phyloP scores from a whole-genome alignment of 2,888 invertebrate genomes.

The Caradrina clavipalpis region DNA sequence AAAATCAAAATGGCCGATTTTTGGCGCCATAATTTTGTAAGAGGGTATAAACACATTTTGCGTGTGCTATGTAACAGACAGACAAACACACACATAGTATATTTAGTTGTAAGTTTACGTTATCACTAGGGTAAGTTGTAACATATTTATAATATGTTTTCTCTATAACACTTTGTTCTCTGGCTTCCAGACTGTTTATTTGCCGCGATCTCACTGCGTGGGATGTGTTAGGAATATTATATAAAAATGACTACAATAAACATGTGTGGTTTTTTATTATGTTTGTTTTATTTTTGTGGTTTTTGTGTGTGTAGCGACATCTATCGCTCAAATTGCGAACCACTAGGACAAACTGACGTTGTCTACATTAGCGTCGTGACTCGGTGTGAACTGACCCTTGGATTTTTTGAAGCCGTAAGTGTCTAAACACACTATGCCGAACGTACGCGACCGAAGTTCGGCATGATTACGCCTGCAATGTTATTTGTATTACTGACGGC shows the following conservation, averaged over 20 bases:
- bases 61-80: conserved; percentile 2
- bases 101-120: conserved; percentile 60
- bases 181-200: conserved; percentile 73
- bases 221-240: conserved; percentile 69
- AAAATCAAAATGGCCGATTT: background rate
- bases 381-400: too few relatives aligned
- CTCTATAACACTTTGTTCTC: conserved; percentile 46
- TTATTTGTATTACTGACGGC: too few relatives aligned
- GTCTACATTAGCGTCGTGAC: too few relatives aligned
- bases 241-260: conserved; percentile 81
- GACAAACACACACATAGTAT: conserved; percentile 23
- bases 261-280: conserved; percentile 79
- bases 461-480: too few relatives aligned
- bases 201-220: conserved; percentile 78
- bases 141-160: conserved; percentile 58
- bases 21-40: background rate
- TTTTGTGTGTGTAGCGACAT: too few relatives aligned
- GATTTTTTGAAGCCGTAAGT: too few relatives aligned
- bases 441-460: too few relatives aligned
- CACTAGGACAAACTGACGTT: too few relatives aligned
- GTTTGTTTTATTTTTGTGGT: conserved; percentile 69
- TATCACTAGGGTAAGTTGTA: conserved; percentile 55
- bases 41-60: background rate
- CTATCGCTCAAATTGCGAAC: too few relatives aligned
- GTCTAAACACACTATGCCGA: too few relatives aligned